Evolutionary conservation across 2,113 vertebrate species (phyloP), one percentile per base, ranked within the genome.

Genomic region (Hiodon alosoides): DNA sequence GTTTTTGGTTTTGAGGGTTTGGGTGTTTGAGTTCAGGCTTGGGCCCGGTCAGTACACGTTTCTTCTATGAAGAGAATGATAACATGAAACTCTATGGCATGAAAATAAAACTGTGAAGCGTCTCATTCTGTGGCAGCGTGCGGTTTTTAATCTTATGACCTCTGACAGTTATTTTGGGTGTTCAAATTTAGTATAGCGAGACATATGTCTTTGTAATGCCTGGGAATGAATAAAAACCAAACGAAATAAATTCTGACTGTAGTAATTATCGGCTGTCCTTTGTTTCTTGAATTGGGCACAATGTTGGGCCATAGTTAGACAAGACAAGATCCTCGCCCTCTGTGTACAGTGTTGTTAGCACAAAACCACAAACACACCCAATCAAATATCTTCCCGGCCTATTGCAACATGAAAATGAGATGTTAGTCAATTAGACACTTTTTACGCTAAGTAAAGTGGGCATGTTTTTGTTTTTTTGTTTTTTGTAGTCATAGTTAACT

Each of bases 201-300:
- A 64, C 16, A 64, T 8, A 64, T 64, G 9, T 31, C 16, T 31
- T 64, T 31, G 3, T 9, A 64, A 31, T 64, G 17, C 4, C 17
- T 62, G 60, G 60, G 60, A 16, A 62, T 5, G 14, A 73, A 73
- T 64, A 31, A 73, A 17, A 50, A 53, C 10, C 72, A 13, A 65
- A 6, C 51, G 50, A 47, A 3, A 52, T 3, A 10, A 16, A 73
- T 46, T 5, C 2, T 3, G 48, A 2, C 10, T 3, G 60, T 50
- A 67, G 47, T 67, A 67, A 67, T 48, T 13, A 48, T 64, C 59
- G 7, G 51, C 51, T 51, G 3, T 53, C 17, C 17, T 7, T 31
- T 48, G 48, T 58, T 62, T 13, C 14, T 13, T 47, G 51, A 16
- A 6, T 3, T 3, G 1, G 10, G 47, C 2, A 11, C 4, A 2